Evolutionary conservation across 2,113 vertebrate species (phyloP).

Genomic region (Ovis canadensis): DNA sequence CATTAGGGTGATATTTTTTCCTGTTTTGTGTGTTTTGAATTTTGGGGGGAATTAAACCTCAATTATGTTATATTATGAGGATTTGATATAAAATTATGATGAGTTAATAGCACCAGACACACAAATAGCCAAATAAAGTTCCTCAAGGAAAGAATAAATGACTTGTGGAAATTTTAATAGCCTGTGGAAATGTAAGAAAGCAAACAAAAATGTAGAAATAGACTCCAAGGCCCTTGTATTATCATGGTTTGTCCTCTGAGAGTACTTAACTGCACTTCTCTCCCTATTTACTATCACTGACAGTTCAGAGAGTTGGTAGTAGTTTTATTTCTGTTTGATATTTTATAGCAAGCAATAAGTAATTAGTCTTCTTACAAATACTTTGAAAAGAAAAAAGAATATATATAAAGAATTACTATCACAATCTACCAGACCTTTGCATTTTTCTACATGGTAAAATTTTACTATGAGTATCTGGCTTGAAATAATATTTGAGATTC

Average conservation of each 20-base stretch:
- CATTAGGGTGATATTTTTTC: conserved; percentile 67
- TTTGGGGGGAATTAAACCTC: conserved; percentile 50
- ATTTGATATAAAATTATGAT: conserved; percentile 58
- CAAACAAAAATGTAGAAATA: conserved; percentile 28
- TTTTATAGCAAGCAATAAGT: conserved; percentile 12
- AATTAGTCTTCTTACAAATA: conserved; percentile 5
- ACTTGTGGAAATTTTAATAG: conserved; percentile 42
- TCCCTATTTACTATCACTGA: neutral
- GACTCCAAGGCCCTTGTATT: neutral
- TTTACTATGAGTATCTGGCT: neutral
- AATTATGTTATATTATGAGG: conserved; percentile 53
- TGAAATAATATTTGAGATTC: neutral
- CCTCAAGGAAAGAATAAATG: conserved; percentile 46
- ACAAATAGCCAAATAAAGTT: conserved; percentile 55
- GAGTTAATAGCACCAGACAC: conserved; percentile 54
- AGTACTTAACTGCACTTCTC: neutral
- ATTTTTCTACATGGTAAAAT: neutral
- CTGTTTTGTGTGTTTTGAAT: conserved; percentile 49
- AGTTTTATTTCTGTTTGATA: conserved; percentile 39
- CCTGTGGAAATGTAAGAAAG: conserved; percentile 31
- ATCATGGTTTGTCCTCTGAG: neutral
- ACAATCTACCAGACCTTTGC: neutral
- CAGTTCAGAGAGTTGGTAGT: conserved; percentile 19
- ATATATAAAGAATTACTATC: neutral
- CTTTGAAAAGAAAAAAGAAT: neutral